These are phyloP conservation scores for Alca torda DNA, from an alignment of 2,797 vertebrate species.

Conservation along the genomic window DNA sequence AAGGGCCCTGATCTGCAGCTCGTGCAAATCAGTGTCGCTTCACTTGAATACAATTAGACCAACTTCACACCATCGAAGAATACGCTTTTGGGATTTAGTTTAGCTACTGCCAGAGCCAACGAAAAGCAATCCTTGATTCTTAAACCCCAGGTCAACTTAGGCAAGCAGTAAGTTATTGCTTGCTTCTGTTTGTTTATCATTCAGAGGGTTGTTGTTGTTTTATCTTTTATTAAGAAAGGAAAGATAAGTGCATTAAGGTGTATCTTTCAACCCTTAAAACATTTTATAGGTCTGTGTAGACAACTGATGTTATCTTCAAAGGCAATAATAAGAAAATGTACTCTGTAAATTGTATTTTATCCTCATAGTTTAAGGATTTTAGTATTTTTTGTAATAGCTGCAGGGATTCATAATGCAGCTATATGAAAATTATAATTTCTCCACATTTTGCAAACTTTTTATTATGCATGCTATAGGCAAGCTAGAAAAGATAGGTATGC, in stretches of 20 bases:
- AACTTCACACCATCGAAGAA: slow-evolving; percentile 1
- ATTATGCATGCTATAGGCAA: slow-evolving; percentile 73
- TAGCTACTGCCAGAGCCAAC: not conserved
- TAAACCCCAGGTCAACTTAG: slow-evolving; percentile 33
- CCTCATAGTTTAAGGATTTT: slow-evolving; percentile 4
- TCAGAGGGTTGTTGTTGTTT: not conserved
- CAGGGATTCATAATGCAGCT: slow-evolving; percentile 57
- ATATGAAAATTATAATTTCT: slow-evolving; percentile 67
- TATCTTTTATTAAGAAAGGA: slow-evolving; percentile 50
- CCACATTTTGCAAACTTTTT: slow-evolving; percentile 63
- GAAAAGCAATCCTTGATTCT: not conserved
- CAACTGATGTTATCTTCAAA: slow-evolving; percentile 45
- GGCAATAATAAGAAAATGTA: slow-evolving; percentile 14
- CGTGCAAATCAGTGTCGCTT: not conserved
- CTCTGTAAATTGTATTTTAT: slow-evolving; percentile 44
- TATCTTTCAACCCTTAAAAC: slow-evolving; percentile 19
- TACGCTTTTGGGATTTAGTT: slow-evolving; percentile 4
- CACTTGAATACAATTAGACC: not conserved
- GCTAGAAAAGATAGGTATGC: slow-evolving; percentile 60
- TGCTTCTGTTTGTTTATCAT: slow-evolving; percentile 33
- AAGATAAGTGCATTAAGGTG: slow-evolving; percentile 10
- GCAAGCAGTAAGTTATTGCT: slow-evolving; percentile 29
- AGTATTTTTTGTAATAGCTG: slow-evolving; percentile 60
- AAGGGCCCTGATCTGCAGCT: not conserved
- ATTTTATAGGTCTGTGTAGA: slow-evolving; percentile 6